Evolutionary conservation across 1,140 invertebrate genomes (phyloP).

Genomic region (Drosophila murphyi): DNA sequence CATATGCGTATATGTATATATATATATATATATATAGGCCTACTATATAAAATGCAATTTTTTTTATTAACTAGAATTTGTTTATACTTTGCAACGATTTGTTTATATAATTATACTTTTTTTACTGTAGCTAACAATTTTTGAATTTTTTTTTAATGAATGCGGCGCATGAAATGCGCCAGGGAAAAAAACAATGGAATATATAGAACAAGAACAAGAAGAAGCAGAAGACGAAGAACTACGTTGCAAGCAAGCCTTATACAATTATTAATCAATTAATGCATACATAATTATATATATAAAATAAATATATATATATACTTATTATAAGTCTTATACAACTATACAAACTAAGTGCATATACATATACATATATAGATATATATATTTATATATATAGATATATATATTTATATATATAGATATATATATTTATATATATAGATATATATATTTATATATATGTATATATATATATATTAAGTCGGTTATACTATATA

Average conservation of each 20-base stretch:
- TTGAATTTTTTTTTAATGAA: constrained; percentile 12
- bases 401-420: neutral
- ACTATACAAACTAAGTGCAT: constrained; percentile 32
- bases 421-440: constrained; percentile 1
- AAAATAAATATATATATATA: constrained; percentile 20
- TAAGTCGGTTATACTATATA: neutral
- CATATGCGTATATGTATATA: constrained; percentile 17
- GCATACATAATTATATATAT: constrained; percentile 16
- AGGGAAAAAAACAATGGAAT: constrained; percentile 10
- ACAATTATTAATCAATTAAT: constrained; percentile 56
- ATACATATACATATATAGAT: constrained; percentile 7
- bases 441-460: neutral
- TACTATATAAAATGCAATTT: constrained; percentile 2
- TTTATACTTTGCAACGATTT: constrained; percentile 14
- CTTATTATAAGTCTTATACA: constrained; percentile 38
- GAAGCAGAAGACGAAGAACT: constrained; percentile 21
- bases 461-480: neutral
- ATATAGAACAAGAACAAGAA: neutral
- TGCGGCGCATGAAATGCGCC: constrained; percentile 41
- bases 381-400: too few relatives aligned
- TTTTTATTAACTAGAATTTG: constrained; percentile 31
- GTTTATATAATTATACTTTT: constrained; percentile 24
- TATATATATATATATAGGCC: constrained; percentile 15
- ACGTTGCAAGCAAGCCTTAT: constrained; percentile 57
- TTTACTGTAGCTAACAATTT: constrained; percentile 17